These are phyloP conservation scores for Hypomecis punctinalis DNA, from an alignment of 2,888 invertebrate species.

Conservation along the genomic window DNA sequence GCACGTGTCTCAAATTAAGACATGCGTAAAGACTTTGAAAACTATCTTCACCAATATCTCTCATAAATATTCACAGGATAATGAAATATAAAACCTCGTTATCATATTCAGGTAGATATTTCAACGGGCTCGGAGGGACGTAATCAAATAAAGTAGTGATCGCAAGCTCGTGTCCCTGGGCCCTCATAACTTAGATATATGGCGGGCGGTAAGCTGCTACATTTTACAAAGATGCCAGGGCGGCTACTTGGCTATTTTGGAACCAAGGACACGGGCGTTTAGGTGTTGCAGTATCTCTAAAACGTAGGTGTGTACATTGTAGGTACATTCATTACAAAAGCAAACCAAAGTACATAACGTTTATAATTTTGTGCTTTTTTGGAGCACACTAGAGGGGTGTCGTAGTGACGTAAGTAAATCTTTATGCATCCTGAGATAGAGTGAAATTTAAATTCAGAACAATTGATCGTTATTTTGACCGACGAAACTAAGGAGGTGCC, in stretches of 20 bases:
- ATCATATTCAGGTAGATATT: conserved; percentile 30
- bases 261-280: neutral
- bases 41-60: conserved; percentile 3
- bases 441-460: too few relatives aligned
- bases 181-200: conserved; percentile 43
- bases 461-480: too few relatives aligned
- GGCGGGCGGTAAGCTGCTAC: conserved; percentile 30
- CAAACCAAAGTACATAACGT: too few relatives aligned
- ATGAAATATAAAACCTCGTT: conserved; percentile 30
- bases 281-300: too few relatives aligned
- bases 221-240: conserved; percentile 28
- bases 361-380: too few relatives aligned
- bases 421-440: too few relatives aligned
- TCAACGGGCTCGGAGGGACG: conserved; percentile 22
- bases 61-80: conserved; percentile 22
- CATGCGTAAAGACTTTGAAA: neutral
- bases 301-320: too few relatives aligned
- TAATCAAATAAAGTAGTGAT: conserved; percentile 47
- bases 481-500: too few relatives aligned
- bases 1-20: neutral
- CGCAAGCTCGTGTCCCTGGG: conserved; percentile 34
- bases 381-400: too few relatives aligned
- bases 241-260: conserved; percentile 8
- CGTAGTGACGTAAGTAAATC: too few relatives aligned
- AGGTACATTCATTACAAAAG: too few relatives aligned